Evolutionary conservation across 2,888 invertebrate species (phyloP).

Genomic region (Caenorhabditis becei): DNA sequence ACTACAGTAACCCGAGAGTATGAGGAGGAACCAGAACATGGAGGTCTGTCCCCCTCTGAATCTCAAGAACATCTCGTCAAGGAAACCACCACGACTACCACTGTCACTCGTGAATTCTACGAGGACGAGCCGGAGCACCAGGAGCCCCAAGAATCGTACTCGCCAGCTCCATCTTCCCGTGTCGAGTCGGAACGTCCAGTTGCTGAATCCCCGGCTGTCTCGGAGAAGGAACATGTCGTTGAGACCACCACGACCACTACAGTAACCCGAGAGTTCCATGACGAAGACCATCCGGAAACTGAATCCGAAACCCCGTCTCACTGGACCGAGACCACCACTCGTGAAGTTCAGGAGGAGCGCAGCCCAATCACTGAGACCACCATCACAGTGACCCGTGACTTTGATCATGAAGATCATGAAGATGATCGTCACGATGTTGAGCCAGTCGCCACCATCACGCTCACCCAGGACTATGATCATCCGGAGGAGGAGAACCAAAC

Average conservation of each 20-base stretch:
- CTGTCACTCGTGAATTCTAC: constrained; percentile 37
- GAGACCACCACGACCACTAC: constrained; percentile 29
- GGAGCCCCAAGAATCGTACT: background rate
- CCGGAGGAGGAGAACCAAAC: constrained; percentile 23
- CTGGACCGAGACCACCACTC: no score
- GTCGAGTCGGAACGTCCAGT: constrained; percentile 22
- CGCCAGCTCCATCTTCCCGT: constrained; percentile 30
- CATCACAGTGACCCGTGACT: background rate
- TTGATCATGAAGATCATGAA: background rate
- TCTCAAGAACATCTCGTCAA: background rate
- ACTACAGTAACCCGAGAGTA: constrained; percentile 43
- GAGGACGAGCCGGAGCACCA: constrained; percentile 16
- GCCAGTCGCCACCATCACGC: constrained; percentile 29
- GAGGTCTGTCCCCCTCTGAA: background rate
- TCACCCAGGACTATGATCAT: constrained; percentile 14
- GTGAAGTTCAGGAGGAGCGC: constrained; percentile 1
- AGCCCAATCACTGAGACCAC: background rate
- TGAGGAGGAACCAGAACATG: constrained; percentile 9
- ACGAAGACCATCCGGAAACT: constrained; percentile 2
- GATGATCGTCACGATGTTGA: background rate
- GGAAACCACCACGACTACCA: constrained; percentile 15
- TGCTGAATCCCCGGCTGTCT: constrained; percentile 19
- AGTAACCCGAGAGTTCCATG: constrained; percentile 14
- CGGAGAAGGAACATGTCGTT: constrained; percentile 16
- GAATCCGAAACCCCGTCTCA: no score